phyloP scores from a whole-genome alignment of 2,888 invertebrate species.

The Thereva unica region DNA sequence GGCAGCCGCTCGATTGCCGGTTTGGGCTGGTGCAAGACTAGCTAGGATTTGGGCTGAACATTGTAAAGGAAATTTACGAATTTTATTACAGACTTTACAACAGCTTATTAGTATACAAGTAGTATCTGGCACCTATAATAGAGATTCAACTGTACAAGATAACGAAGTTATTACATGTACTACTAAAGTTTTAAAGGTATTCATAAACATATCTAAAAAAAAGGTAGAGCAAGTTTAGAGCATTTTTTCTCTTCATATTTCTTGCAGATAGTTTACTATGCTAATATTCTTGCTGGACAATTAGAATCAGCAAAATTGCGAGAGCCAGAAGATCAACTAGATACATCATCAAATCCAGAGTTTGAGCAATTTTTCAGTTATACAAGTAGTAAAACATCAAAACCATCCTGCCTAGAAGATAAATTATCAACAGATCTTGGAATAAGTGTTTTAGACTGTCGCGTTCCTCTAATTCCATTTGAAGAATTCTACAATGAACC shows the following conservation, averaged over 20 bases:
- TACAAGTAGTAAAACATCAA: constrained; percentile 48
- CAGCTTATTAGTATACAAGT: constrained; percentile 86
- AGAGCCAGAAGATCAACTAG: constrained; percentile 57
- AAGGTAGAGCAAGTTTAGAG: background rate
- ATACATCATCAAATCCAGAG: constrained; percentile 55
- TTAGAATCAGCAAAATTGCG: constrained; percentile 69
- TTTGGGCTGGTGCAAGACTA: constrained; percentile 75
- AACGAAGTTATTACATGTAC: constrained; percentile 82
- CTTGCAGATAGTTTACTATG: constrained; percentile 78
- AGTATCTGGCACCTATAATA: constrained; percentile 73
- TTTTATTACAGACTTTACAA: constrained; percentile 77
- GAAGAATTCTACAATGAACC: constrained; percentile 94
- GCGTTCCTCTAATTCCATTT: constrained; percentile 80
- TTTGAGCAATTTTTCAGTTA: constrained; percentile 55
- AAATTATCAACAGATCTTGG: constrained; percentile 70
- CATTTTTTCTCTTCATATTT: constrained; percentile 13
- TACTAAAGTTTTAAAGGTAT: constrained; percentile 84
- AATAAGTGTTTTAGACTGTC: constrained; percentile 77
- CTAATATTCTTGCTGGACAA: constrained; percentile 83
- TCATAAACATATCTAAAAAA: background rate
- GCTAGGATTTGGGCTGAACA: constrained; percentile 79
- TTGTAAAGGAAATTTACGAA: constrained; percentile 67
- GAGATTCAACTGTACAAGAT: constrained; percentile 79
- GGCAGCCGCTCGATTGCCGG: constrained; percentile 73
- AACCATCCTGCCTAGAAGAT: constrained; percentile 57